Base-by-base conservation (phyloP, 2,797 vertebrate species). In the Petrocephalus sullivani region DNA sequence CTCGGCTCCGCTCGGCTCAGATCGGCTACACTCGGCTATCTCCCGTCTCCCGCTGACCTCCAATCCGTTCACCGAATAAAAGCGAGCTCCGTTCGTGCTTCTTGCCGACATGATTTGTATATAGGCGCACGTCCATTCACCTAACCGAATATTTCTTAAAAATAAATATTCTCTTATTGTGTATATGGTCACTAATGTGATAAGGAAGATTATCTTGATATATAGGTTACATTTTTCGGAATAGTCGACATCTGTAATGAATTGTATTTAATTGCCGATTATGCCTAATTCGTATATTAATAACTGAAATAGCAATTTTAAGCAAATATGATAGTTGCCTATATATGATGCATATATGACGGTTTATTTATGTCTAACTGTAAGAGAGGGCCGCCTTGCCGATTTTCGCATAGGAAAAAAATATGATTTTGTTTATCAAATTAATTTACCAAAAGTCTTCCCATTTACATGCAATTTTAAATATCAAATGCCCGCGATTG, bases 61-160 rank as follows among this genome's bases (percentile, higher is more conserved):
- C 88, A 86, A 75, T 90, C 89, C 58, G 89, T 87, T 90, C 87
- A 86, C 90, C 78, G 87, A 57, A 91, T 87, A 87, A 91, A 92
- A 92, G 91, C 89, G 89, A 61, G 37, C 92, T 85, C 92, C 91
- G 14, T 54, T 91, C 87, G 57, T 51, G 6, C 49, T 57, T 71
- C 0, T 21, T 81, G 37, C 94, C 95, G 91, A 92, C 91, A 89
- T 86, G 1, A 10, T 9, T 19, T 6, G 6, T 16, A 0, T 86
- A 92, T 14, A 91, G 0, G 91, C 92, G 93, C 92, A 56, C 0
- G 0, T 0, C 0, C 3, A 86, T 89, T 93, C 88, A 8, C 4
- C 54, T 0, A 53, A 85, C 41, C 75, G 4, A 33, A 8, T 37
- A 56, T 56, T 57, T 37, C 54, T 56, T 67, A n/a, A 2, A 84